Base-by-base conservation (phyloP, 2,113 vertebrate species). In the Manacus vitellinus region DNA sequence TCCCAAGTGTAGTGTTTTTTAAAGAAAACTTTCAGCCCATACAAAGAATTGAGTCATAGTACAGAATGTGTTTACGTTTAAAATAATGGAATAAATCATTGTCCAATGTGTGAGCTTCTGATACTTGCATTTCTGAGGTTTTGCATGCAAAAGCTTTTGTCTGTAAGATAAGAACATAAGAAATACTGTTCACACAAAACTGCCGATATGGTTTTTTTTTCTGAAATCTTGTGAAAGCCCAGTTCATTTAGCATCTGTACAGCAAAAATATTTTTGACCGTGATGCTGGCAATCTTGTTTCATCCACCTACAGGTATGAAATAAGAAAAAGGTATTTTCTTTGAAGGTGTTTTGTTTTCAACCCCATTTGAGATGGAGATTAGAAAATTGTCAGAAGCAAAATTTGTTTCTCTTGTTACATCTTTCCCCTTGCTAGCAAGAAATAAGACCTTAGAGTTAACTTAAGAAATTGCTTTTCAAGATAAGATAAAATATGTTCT, bases 151-250 rank as follows among this genome's bases (percentile, higher is more conserved):
- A 35, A 56, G 6, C 6, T n/a, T 74, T 22, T 12, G 30, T 51
- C 22, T 66, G 7, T 51, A 81, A 55, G 43, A 33, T 51, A 77
- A 52, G 7, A 88, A 47, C 1, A 1, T 37, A 77, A 54, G 37
- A 70, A 88, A 66, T 74, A 43, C 2, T 51, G 21, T 51, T 59
- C 3, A 12, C 63, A 9, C 8, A 63, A 65, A 91, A 62, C 17
- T 67, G 39, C 9, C 0, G 0, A 18, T 49, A 14, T 0, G 3
- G 6, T 12, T 5, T 21, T 12, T 19, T 70, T 96, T 77, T 46
- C 31, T 77, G 59, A 43, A 70, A 59, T 58, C 24, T 56, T 63
- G 8, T 75, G 68, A 87, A 87, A 54, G 10, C 20, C 20, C 24
- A 20, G 15, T 66, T 72, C 21, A 23, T 81, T 95, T 76, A 76